These are phyloP conservation scores for Hydropotes inermis DNA, from an alignment of 2,113 vertebrate species.

Conservation along the genomic window DNA sequence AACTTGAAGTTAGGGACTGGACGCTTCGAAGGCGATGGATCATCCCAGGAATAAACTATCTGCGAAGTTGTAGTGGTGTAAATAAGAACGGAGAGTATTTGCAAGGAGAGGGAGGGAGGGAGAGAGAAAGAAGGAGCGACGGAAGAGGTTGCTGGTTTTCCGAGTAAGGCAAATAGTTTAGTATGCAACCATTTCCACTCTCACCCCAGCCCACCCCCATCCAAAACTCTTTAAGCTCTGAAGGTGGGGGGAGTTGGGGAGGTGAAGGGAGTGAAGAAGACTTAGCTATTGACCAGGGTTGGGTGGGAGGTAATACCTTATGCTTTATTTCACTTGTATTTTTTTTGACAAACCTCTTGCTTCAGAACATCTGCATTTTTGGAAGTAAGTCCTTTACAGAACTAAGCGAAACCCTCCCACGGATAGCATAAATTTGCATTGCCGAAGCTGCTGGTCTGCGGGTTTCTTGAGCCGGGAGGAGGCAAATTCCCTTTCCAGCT, in stretches of 20 bases:
- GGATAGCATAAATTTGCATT: conserved; percentile 6
- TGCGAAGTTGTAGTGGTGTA: background rate
- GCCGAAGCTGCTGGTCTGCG: background rate
- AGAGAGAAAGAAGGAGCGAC: background rate
- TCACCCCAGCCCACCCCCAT: fast-evolving
- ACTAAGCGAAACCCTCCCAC: background rate
- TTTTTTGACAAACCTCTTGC: conserved; percentile 1
- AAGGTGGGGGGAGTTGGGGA: background rate
- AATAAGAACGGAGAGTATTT: background rate
- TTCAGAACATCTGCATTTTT: conserved; percentile 54
- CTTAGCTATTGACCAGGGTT: background rate
- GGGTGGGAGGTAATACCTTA: background rate
- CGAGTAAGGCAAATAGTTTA: background rate
- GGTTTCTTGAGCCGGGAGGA: conserved; percentile 7
- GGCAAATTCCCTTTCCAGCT: background rate
- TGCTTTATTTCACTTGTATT: background rate
- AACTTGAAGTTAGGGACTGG: background rate
- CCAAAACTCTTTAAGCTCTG: background rate
- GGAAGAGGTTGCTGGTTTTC: background rate
- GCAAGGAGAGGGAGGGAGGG: background rate
- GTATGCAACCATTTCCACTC: background rate
- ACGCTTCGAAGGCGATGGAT: background rate
- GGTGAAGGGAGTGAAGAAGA: background rate
- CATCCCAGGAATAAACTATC: background rate
- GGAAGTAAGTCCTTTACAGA: conserved; percentile 16